Conservation (phyloP, 2,797 vertebrate genomes). For the Ataeniobius toweri region DNA sequence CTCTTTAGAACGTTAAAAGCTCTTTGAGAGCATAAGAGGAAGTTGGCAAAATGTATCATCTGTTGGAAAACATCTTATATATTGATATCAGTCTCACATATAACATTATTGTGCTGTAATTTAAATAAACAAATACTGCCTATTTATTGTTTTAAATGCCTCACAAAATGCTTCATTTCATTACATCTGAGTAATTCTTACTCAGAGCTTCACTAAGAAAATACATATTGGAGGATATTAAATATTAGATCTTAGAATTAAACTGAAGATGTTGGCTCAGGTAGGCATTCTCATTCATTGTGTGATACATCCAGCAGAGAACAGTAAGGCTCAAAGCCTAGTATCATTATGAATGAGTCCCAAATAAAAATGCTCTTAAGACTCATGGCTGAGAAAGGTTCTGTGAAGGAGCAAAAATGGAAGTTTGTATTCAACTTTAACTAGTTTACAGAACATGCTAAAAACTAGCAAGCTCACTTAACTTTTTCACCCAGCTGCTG, state of each 20-base stretch:
- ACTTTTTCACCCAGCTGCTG: background rate
- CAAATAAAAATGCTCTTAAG: background rate
- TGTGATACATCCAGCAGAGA: background rate
- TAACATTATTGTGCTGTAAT: background rate
- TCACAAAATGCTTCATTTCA: background rate
- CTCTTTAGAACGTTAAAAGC: background rate
- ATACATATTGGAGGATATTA: background rate
- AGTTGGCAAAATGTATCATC: background rate
- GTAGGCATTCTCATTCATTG: background rate
- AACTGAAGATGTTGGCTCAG: background rate
- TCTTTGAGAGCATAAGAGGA: background rate
- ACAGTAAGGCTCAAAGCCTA: background rate
- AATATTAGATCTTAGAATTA: background rate
- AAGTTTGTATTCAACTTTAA: too few species aligned
- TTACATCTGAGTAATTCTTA: background rate
- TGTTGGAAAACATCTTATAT: background rate
- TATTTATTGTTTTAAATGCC: background rate
- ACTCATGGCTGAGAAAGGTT: background rate
- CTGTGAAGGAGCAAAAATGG: background rate
- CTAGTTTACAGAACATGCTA: too few species aligned
- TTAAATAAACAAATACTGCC: background rate
- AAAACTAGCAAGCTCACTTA: background rate
- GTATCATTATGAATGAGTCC: too few species aligned
- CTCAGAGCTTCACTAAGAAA: background rate
- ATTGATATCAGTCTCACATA: background rate